Conservation (phyloP, 2,888 invertebrate species). For the Napeogenes inachia region DNA sequence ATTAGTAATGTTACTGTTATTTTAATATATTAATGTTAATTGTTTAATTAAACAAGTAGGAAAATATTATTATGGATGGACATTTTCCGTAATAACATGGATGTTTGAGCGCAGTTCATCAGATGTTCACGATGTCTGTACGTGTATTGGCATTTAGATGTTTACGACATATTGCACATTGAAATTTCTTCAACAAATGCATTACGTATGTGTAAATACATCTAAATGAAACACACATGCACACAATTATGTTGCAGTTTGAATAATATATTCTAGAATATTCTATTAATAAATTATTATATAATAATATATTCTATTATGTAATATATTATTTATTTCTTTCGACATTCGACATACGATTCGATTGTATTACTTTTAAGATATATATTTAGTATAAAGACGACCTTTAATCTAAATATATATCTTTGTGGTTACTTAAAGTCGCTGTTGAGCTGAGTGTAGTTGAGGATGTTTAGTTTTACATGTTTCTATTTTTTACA, state of each 20-base stretch:
- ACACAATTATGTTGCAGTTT: background rate
- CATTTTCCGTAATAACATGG: constrained; percentile 16
- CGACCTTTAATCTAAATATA: no score
- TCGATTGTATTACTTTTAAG: no score
- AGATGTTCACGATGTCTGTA: constrained; percentile 38
- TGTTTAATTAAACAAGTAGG: background rate
- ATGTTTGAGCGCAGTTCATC: constrained; percentile 19
- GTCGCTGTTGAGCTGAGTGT: background rate
- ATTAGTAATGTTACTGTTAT: no score
- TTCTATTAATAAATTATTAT: background rate
- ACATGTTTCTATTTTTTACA: no score
- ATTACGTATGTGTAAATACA: constrained; percentile 41
- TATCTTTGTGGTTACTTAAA: no score
- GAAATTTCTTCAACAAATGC: constrained; percentile 46
- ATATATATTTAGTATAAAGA: no score
- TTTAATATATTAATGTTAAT: no score
- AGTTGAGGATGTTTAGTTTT: background rate
- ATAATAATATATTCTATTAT: background rate
- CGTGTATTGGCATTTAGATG: constrained; percentile 60
- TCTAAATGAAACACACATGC: constrained; percentile 25
- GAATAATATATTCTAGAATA: background rate
- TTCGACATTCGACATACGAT: no score
- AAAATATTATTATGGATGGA: constrained; percentile 14
- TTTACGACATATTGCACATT: constrained; percentile 57
- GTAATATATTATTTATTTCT: background rate